A percentile compares a stretch with the other conserved stretches of the same genome.
These are phyloP conservation scores for Sycobia sp. DNA, from an alignment of 1,140 invertebrate species.

Conservation along the genomic window DNA sequence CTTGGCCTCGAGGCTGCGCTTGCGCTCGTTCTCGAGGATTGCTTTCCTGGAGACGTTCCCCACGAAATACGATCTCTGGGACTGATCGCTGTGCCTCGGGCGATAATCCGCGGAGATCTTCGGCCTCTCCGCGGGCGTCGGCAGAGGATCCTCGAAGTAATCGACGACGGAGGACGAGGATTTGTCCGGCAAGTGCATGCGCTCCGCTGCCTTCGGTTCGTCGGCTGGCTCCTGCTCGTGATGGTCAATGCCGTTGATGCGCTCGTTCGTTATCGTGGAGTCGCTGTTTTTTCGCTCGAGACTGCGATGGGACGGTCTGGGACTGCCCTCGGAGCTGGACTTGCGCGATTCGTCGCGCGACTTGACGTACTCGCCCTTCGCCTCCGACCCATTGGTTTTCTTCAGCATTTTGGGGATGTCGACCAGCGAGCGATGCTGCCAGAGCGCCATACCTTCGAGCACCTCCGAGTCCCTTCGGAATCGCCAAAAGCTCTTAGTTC, in stretches of 20 bases:
- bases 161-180: conserved; percentile 26
- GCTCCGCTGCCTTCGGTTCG: conserved; percentile 57
- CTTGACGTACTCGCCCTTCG: conserved; percentile 59
- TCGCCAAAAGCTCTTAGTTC: conserved; percentile 84
- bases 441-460: conserved; percentile 81
- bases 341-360: conserved; percentile 54
- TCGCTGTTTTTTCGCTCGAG: conserved; percentile 54
- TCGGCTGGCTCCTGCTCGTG: conserved; percentile 33
- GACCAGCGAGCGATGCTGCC: conserved; percentile 83
- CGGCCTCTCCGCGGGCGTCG: conserved; percentile 53
- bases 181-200: conserved; percentile 55
- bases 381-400: conserved; percentile 58
- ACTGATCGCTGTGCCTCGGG: conserved; percentile 45
- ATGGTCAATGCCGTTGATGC: conserved; percentile 27
- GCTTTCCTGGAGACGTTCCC: conserved; percentile 61
- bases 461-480: conserved; percentile 75
- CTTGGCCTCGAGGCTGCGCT: conserved; percentile 63
- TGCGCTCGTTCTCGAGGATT: conserved; percentile 63
- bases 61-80: conserved; percentile 54
- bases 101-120: conserved; percentile 62
- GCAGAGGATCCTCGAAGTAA: conserved; percentile 56
- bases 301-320: conserved; percentile 50
- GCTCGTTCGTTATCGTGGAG: conserved; percentile 54
- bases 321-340: conserved; percentile 55
- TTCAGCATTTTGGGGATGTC: conserved; percentile 66